Base-by-base conservation (phyloP, 1,140 invertebrate genomes). In the Adelges cooleyi region DNA sequence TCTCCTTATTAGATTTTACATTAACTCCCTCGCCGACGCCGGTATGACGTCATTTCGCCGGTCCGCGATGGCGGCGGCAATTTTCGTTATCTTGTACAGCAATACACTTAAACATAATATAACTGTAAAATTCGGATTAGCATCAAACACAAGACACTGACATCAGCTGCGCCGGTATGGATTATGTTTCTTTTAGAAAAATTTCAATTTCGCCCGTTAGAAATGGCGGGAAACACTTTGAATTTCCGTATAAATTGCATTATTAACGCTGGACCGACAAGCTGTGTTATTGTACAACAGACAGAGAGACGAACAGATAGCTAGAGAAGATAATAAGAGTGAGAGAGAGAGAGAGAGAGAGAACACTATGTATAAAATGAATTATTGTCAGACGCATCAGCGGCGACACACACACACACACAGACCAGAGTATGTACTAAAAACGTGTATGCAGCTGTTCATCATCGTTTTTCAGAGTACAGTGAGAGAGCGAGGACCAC, bases 281-380 rank as follows among this genome's bases (percentile, higher is more conserved):
- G 27, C 40, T 10, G 56, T 46, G 27, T n/a, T n/a, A 33, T 6
- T 36, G 9, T 11, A 66, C 42, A 22, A 25, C 51, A 67, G 53
- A 71, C 51, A 65, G 67, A 67, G 65, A 68, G 66, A 46, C 46
- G 65, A 10, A 54, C 40, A 67, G 51, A 59, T 22, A 52, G 50
- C 53, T 44, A 67, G 53, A 66, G 52, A 67, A 18, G 46, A 50
- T 65, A 46, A 52, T 17, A 22, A 25, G 36, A 54, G 13, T 15
- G 38, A 53, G 2, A 10, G 23, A 49, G 42, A 29, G 38, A 38
- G n/a, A 49, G 15, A 65, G 38, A 49, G 48, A 40, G 46, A 33
- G 33, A 52, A 53, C 15, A 22, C 15, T 27, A 20, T 40, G n/a
- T 48, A 22, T 22, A 15, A 52, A 65, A 51, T 65, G 62, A 52